Conservation (phyloP, 2,113 vertebrate genomes). For the Aspidoscelis tigris region DNA sequence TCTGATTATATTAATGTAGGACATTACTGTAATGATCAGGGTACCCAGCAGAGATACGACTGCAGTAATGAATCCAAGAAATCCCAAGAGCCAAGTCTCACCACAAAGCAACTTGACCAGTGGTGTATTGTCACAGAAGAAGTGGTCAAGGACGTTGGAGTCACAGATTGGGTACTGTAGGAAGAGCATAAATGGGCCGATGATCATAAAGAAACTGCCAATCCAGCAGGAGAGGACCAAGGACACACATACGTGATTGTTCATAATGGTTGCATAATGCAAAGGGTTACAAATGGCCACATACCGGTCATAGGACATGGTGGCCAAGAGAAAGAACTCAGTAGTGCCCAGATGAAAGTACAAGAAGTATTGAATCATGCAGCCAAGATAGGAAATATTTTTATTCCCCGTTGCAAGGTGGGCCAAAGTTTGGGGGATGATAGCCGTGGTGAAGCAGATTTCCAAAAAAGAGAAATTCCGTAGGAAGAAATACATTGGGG, state of each 20-base stretch:
- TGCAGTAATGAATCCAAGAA: not conserved
- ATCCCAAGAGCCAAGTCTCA: not conserved
- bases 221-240: conserved; percentile 56
- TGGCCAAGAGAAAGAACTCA: conserved; percentile 52
- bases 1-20: not conserved
- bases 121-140: conserved; percentile 1
- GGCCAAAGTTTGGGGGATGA: conserved; percentile 44
- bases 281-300: conserved; percentile 62
- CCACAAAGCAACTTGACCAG: conserved; percentile 14
- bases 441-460: conserved; percentile 49
- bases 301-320: conserved; percentile 64
- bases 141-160: conserved; percentile 7
- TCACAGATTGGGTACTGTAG: not conserved
- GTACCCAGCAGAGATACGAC: not conserved
- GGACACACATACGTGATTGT: conserved; percentile 23
- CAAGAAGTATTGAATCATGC: conserved; percentile 60
- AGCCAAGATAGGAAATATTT: conserved; percentile 48
- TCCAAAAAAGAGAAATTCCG: conserved; percentile 58
- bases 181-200: conserved; percentile 43
- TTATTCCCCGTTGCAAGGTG: conserved; percentile 46
- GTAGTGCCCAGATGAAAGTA: conserved; percentile 51
- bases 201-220: conserved; percentile 40
- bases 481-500: conserved; percentile 61
- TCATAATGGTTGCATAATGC: conserved; percentile 56
- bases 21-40: not conserved